A percentile compares a stretch with the other conserved stretches of the same genome.
Conservation (phyloP, 2,888 invertebrate genomes). For the Ganaspis brasiliensis region DNA sequence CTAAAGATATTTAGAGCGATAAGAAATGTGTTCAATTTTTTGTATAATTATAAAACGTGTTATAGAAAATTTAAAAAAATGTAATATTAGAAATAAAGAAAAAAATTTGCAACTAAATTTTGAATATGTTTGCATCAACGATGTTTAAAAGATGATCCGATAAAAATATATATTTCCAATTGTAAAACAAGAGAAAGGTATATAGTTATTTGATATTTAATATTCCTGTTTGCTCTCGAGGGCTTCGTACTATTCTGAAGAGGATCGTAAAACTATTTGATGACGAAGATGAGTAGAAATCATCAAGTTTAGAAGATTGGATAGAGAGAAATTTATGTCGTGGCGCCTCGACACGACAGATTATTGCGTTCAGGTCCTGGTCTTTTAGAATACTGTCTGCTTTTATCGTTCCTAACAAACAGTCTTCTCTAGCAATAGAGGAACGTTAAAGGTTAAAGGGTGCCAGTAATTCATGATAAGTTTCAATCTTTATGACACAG, state of each 20-base stretch:
- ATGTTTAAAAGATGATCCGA: too few relatives aligned
- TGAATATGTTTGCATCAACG: too few relatives aligned
- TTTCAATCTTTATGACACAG: conserved; percentile 33
- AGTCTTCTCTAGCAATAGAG: conserved; percentile 3
- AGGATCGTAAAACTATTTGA: conserved; percentile 17
- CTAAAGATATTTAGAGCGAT: too few relatives aligned
- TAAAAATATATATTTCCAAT: background rate
- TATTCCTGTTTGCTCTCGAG: background rate
- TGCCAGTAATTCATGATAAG: conserved; percentile 30
- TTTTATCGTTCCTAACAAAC: background rate
- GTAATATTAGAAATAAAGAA: too few relatives aligned
- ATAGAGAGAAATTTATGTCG: conserved; percentile 33
- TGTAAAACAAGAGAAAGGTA: background rate
- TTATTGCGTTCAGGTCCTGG: background rate
- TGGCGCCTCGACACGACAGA: conserved; percentile 26
- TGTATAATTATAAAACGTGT: too few relatives aligned
- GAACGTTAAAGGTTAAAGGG: conserved; percentile 28
- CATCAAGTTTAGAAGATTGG: conserved; percentile 12
- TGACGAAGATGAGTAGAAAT: conserved; percentile 3
- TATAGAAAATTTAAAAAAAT: too few relatives aligned
- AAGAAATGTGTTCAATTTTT: too few relatives aligned
- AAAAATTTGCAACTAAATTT: too few relatives aligned
- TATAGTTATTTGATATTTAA: background rate
- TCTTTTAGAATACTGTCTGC: background rate
- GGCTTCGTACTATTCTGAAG: background rate